A percentile compares a stretch with the other conserved stretches of the same genome.
Evolutionary conservation across 2,888 invertebrate genomes (phyloP).

Genomic region (Trisateles emortualis): DNA sequence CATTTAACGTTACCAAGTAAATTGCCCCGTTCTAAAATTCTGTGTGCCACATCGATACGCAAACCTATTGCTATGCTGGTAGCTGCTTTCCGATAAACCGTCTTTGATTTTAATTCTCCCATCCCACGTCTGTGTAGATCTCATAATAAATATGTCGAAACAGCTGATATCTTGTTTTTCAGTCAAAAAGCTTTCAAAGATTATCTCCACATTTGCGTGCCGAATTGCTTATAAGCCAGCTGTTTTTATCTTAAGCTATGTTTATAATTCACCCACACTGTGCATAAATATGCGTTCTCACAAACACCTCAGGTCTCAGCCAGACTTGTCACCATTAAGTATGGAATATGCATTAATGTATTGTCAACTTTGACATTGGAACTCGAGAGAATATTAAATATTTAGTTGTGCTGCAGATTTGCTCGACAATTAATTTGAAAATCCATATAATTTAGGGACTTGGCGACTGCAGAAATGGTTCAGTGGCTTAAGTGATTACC

Average conservation of each 20-base stretch:
- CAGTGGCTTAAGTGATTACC: no score
- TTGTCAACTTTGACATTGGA: slow-evolving; percentile 8
- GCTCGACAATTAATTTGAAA: not conserved
- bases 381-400: not conserved
- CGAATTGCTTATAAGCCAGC: not conserved
- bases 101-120: no score
- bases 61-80: no score
- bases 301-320: slow-evolving; percentile 60
- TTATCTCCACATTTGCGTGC: no score
- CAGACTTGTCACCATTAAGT: slow-evolving; percentile 57
- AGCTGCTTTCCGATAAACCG: no score
- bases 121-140: no score
- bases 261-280: slow-evolving; percentile 48
- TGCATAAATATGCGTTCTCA: slow-evolving; percentile 73
- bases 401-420: not conserved
- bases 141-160: no score
- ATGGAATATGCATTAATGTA: slow-evolving; percentile 58
- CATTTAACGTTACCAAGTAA: no score
- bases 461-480: not conserved
- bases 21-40: no score
- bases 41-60: no score
- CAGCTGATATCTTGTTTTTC: no score
- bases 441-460: not conserved
- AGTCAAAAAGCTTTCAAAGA: no score
- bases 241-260: slow-evolving; percentile 8